A percentile compares a stretch with the other conserved stretches of the same genome.
Evolutionary conservation across 2,888 invertebrate species (phyloP).

Genomic region (Synergus gifuensis): DNA sequence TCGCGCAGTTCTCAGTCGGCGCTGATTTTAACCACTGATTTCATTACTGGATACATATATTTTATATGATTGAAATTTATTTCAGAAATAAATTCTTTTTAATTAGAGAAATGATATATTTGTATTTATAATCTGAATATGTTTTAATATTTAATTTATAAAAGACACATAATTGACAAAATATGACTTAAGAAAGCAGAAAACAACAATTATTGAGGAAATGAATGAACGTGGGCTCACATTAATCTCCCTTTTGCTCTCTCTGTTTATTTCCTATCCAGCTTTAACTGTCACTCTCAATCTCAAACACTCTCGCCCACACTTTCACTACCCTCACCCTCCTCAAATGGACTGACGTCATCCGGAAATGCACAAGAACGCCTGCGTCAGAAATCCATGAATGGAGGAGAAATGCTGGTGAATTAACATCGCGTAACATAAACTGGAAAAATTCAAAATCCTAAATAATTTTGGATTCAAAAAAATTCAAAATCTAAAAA

Average conservation of each 20-base stretch:
- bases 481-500: no score
- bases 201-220: neutral
- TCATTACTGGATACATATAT: no score
- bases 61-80: no score
- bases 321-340: neutral
- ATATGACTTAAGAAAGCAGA: neutral
- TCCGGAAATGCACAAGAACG: neutral
- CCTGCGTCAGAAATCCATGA: neutral
- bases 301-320: neutral
- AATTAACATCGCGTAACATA: no score
- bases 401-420: neutral
- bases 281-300: neutral
- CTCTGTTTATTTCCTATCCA: constrained; percentile 2
- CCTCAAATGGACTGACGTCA: neutral
- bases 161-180: neutral
- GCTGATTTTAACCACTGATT: no score
- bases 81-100: no score
- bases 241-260: neutral
- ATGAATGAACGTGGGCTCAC: neutral
- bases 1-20: no score
- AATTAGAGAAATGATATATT: no score
- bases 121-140: no score
- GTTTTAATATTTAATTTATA: neutral
- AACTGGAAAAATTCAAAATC: no score
- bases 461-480: no score